A percentile compares a stretch with the other conserved stretches of the same genome.
These are phyloP conservation scores for Amazona guildingii DNA, from an alignment of 2,113 vertebrate genomes.

Conservation along the genomic window DNA sequence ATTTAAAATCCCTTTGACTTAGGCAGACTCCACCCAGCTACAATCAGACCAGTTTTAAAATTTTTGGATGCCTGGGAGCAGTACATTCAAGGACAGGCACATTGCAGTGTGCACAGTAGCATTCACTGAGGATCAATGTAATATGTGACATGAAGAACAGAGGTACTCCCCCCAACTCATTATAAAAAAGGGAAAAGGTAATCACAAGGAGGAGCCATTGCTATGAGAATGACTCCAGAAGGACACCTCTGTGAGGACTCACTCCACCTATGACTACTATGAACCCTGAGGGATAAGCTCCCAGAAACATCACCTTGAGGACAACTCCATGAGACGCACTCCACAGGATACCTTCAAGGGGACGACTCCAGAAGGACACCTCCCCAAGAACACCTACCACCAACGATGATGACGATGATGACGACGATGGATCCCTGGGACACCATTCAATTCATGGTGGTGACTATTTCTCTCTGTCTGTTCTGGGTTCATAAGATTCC, in stretches of 20 bases:
- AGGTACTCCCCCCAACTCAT: background rate
- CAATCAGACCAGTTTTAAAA: background rate
- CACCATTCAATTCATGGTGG: background rate
- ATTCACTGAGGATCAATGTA: background rate
- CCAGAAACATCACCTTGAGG: background rate
- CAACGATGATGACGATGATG: fast-evolving
- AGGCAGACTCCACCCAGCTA: background rate
- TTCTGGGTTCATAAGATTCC: no score
- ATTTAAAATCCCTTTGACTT: background rate
- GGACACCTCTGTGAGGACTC: background rate
- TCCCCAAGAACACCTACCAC: background rate
- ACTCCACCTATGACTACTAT: background rate
- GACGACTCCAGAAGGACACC: background rate
- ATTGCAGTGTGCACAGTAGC: background rate
- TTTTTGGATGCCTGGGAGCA: background rate
- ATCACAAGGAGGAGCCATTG: background rate
- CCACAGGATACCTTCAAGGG: background rate
- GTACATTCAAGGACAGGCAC: background rate
- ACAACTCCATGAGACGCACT: background rate
- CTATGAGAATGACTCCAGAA: background rate
- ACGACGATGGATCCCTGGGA: background rate
- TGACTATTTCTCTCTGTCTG: background rate
- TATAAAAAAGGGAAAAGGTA: background rate
- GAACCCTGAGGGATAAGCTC: background rate
- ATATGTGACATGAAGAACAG: background rate